Base-by-base conservation (phyloP, 2,888 invertebrate genomes). In the Gortyna flavago region DNA sequence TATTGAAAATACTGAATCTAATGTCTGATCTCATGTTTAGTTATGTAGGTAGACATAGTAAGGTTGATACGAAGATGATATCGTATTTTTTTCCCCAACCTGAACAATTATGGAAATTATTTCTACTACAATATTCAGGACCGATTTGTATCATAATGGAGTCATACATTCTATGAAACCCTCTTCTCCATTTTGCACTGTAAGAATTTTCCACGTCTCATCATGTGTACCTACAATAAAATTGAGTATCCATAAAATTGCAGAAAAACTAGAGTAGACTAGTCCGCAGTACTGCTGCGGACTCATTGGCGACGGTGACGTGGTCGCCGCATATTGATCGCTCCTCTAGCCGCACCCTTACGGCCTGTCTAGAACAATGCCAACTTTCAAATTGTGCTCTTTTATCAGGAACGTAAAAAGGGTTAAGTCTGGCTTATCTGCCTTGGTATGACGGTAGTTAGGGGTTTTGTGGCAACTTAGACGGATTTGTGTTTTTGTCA, bases 321-420 rank as follows among this genome's bases (percentile, higher is more conserved):
- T 75, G 78, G 29, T 68, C 76, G 83, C 77, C 66, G 80, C 66
- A 44, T 87, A 89, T 89, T 65, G 88, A 89, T 86, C 89, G 80
- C 25, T 13, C 51, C 77, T 87, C 83, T 86, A 77, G 80, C 88
- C 89, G 79, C 89, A 65, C 89, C 89, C 86, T 87, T 85, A 88
- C 80, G 38, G 59, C 74, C 71, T 79, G 77, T 75, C 74, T 87
- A 72, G 78, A 85, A 86, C 80, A 81, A 83, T 75, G 75, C 57
- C 44, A 77, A 66, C 74, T 81, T 82, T 70, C 74, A 79, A 83
- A 85, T 74, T 73, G 73, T 74, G n/a, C 71, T 81, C 62, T 85
- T 82, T 79, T 88, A 66, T 81, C 74, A 16, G 66, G n/a, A 54
- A 57, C 59, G 62, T 74, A 85, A 82, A 85, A 79, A 79, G 85